A percentile compares a stretch with the other conserved stretches of the same genome.
Evolutionary conservation across 2,113 vertebrate species (phyloP).

Genomic region (Pterocles orientalis): DNA sequence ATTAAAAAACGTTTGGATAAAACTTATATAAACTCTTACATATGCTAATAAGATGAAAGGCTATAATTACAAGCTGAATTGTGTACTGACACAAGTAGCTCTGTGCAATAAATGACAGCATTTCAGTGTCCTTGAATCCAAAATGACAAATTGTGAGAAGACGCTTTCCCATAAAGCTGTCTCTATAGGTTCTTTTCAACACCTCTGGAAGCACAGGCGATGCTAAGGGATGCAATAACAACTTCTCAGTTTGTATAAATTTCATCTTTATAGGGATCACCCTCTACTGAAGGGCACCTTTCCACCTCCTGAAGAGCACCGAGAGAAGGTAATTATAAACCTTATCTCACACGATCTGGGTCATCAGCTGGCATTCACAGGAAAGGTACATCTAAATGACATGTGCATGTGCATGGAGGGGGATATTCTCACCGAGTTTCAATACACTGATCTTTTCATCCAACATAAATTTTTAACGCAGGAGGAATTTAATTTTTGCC

Average conservation of each 20-base stretch:
- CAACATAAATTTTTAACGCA: constrained; percentile 60
- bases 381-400: not conserved
- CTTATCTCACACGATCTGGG: not conserved
- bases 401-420: not conserved
- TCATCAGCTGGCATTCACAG: not conserved
- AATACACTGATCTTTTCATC: constrained; percentile 38
- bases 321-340: constrained; percentile 1
- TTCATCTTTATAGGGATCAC: not conserved
- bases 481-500: constrained; percentile 59
- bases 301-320: not conserved
- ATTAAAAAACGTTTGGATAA: constrained; percentile 42
- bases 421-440: not conserved
- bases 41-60: constrained; percentile 49
- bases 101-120: not conserved
- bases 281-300: not conserved
- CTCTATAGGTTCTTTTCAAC: not conserved
- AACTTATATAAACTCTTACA: not conserved
- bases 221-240: not conserved
- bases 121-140: constrained; percentile 17
- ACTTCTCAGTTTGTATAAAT: not conserved
- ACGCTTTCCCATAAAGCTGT: not conserved
- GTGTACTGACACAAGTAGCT: not conserved
- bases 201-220: not conserved
- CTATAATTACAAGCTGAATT: constrained; percentile 9
- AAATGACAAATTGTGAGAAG: not conserved